Percentiles rank a stretch among this genome's conserved stretches.
phyloP scores from a whole-genome alignment of 1,140 invertebrate genomes.

The fruit fly (Drosophila melanogaster) region DNA sequence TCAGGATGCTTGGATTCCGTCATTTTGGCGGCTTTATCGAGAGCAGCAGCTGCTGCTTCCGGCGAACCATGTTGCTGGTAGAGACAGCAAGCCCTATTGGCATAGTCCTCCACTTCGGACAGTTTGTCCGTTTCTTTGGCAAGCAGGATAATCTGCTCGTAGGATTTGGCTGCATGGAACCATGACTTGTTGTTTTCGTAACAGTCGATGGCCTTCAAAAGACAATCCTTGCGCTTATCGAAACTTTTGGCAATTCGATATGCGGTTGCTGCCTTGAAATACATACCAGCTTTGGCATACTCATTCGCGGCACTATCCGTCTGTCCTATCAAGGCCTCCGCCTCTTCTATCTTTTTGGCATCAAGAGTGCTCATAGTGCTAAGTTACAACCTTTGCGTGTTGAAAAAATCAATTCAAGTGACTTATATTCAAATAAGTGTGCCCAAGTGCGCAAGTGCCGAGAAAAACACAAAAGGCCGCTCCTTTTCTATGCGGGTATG shows the following conservation, averaged over 20 bases:
- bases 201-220: slow-evolving; percentile 94
- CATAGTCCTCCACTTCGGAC: slow-evolving; percentile 89
- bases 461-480: not conserved
- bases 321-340: slow-evolving; percentile 88
- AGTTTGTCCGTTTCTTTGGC: slow-evolving; percentile 92
- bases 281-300: slow-evolving; percentile 94
- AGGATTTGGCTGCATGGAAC: slow-evolving; percentile 95
- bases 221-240: slow-evolving; percentile 92
- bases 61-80: slow-evolving; percentile 96
- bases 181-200: slow-evolving; percentile 93
- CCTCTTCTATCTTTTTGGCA: slow-evolving; percentile 88
- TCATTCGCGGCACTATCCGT: slow-evolving; percentile 95
- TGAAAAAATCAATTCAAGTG: slow-evolving; percentile 64
- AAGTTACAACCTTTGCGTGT: slow-evolving; percentile 5
- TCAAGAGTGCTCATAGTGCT: slow-evolving; percentile 20
- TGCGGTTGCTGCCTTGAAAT: slow-evolving; percentile 87
- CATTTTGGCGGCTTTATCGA: slow-evolving; percentile 97
- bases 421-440: slow-evolving; percentile 5
- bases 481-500: slow-evolving; percentile 1
- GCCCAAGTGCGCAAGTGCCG: slow-evolving; percentile 10
- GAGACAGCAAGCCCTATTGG: slow-evolving; percentile 91
- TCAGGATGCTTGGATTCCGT: slow-evolving; percentile 92
- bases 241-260: slow-evolving; percentile 94
- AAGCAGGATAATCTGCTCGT: slow-evolving; percentile 89
- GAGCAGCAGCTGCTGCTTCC: slow-evolving; percentile 93